These are phyloP conservation scores for Anarhynchus alexandrinus DNA, from an alignment of 2,113 vertebrate species.

Conservation along the genomic window DNA sequence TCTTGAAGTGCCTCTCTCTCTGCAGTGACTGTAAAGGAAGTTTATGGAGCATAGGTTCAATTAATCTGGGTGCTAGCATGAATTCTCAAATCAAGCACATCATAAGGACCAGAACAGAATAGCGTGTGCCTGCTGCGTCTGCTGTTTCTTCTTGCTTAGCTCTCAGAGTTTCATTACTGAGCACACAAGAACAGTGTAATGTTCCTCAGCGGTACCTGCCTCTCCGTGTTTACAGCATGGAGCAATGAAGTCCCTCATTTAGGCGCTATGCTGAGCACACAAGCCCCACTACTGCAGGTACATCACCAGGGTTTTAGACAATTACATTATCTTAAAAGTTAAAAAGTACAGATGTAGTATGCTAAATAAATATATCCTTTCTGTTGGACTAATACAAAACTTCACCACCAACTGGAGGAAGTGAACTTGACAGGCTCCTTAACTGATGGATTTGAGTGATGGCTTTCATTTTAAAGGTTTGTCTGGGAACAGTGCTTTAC, in stretches of 20 bases:
- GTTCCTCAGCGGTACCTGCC: neutral
- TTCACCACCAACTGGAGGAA: neutral
- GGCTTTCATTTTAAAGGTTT: constrained; percentile 20
- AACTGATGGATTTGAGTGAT: neutral
- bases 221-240: neutral
- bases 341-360: neutral
- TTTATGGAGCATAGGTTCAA: neutral
- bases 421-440: neutral
- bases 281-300: neutral
- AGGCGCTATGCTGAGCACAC: neutral
- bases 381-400: neutral
- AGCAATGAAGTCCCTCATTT: neutral
- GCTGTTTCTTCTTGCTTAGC: neutral
- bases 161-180: neutral
- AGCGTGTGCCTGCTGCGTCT: neutral
- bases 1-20: neutral
- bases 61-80: neutral
- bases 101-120: neutral
- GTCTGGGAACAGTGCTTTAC: neutral
- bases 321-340: neutral
- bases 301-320: neutral
- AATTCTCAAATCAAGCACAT: neutral
- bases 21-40: neutral
- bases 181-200: neutral
- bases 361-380: neutral